Base-by-base conservation (phyloP, 2,888 invertebrate genomes). In the Pachydiplax longipennis region DNA sequence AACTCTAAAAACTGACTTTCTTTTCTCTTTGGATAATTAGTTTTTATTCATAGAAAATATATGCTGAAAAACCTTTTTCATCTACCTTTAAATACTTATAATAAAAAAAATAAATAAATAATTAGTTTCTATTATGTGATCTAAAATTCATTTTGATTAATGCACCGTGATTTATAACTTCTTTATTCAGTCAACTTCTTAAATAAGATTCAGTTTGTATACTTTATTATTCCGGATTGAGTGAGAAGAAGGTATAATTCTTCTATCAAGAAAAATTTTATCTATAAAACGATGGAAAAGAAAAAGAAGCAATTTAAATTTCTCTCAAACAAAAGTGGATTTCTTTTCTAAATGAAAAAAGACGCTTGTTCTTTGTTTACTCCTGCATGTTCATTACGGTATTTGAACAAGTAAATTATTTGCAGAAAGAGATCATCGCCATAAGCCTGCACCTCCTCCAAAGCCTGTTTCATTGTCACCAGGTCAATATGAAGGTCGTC, bases 361-460 rank as follows among this genome's bases (percentile, higher is more conserved):
- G 25, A 22, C 35, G 31, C 58, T 90, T 91, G 81, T 90, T 65
- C 81, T 90, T 90, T 65, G 65, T 91, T 91, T 91, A 91, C 65
- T 91, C n/a, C 58, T 61, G 87, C 35, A 87, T 35, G 61, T 87
- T 87, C 87, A 58, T 61, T 87, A 37, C 61, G 35, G 35, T 37
- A 87, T 87, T 87, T 87, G 87, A 87, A 87, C 61, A 65, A 87
- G 87, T 87, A 87, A 87, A 87, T 87, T 87, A 87, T 87, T 92
- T 90, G 91, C 95, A 97, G 98, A 98, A 94, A 95, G 97, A 92
- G 97, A 97, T 93, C 87, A 87, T 61, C 96, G 97, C 90, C 95
- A 97, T 93, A 98, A 98, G 94, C 98, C 98, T n/a, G 97, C 97
- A 13, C 97, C 97, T 91, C 98, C 98, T 80, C 98, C 98, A 48